Percentiles rank a stretch among this genome's conserved stretches.
phyloP scores from a whole-genome alignment of 2,888 invertebrate species.

The Latrodectus elegans region DNA sequence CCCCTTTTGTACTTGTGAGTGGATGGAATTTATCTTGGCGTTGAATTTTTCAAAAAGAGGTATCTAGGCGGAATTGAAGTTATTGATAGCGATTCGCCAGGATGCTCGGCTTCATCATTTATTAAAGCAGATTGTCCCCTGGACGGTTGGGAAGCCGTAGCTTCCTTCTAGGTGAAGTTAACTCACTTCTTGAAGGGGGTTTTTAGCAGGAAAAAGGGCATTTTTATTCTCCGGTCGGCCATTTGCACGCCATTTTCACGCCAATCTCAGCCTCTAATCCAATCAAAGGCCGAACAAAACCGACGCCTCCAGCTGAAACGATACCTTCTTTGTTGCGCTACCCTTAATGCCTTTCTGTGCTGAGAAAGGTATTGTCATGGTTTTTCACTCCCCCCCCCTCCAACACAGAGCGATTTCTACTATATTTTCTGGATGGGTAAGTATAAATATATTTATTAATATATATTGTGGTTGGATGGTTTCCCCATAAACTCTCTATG shows the following conservation, averaged over 20 bases:
- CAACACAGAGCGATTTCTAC: conserved; percentile 30
- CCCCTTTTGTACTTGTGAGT: conserved; percentile 36
- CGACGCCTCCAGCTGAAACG: conserved; percentile 42
- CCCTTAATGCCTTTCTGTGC: conserved; percentile 47
- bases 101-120: conserved; percentile 59
- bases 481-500: conserved; percentile 44
- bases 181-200: conserved; percentile 24
- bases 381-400: conserved; percentile 11
- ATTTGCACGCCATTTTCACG: conserved; percentile 69
- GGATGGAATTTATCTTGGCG: conserved; percentile 58
- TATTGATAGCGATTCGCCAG: conserved; percentile 66
- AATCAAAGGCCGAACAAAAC: conserved; percentile 47
- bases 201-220: conserved; percentile 31
- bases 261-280: conserved; percentile 69
- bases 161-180: conserved; percentile 14
- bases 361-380: conserved; percentile 56
- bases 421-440: not conserved
- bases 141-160: conserved; percentile 50
- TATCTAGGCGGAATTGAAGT: conserved; percentile 58
- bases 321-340: conserved; percentile 31
- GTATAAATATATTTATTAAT: conserved; percentile 42
- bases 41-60: conserved; percentile 68
- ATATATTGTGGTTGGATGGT: conserved; percentile 18
- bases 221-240: conserved; percentile 68
- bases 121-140: conserved; percentile 68